These are phyloP conservation scores for Ictalurus punctatus DNA, from an alignment of 2,113 vertebrate species.

Conservation along the genomic window DNA sequence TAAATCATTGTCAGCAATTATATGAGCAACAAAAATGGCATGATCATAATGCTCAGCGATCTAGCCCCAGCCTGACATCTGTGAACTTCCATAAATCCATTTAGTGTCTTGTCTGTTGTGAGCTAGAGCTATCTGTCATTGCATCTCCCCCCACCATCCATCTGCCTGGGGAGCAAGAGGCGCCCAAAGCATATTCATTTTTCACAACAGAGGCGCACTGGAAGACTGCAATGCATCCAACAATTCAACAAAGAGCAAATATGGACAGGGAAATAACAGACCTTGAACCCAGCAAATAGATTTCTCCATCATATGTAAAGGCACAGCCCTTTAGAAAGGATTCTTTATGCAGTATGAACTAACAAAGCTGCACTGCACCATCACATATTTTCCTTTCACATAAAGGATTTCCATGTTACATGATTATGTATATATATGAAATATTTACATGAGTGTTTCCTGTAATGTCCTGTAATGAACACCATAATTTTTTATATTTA, in stretches of 20 bases:
- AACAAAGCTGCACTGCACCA: background rate
- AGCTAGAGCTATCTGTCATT: slow-evolving; percentile 51
- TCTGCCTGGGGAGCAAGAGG: slow-evolving; percentile 43
- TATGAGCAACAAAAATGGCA: slow-evolving; percentile 44
- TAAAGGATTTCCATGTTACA: background rate
- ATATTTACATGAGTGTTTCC: background rate
- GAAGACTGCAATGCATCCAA: slow-evolving; percentile 46
- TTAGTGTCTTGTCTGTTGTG: slow-evolving; percentile 51
- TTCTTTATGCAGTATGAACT: slow-evolving; percentile 17
- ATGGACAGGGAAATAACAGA: slow-evolving; percentile 40
- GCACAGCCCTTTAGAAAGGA: background rate
- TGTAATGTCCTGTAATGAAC: background rate
- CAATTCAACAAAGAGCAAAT: slow-evolving; percentile 43
- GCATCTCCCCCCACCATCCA: slow-evolving; percentile 44
- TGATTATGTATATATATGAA: background rate
- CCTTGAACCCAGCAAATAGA: slow-evolving; percentile 53
- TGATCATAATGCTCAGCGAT: slow-evolving; percentile 45
- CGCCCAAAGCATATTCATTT: slow-evolving; percentile 44
- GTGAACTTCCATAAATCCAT: slow-evolving; percentile 53
- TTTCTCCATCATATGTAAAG: slow-evolving; percentile 47
- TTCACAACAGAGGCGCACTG: slow-evolving; percentile 32
- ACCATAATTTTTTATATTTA: background rate
- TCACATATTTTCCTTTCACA: slow-evolving; percentile 3
- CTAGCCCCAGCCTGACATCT: slow-evolving; percentile 47
- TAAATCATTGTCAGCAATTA: slow-evolving; percentile 53